phyloP scores from a whole-genome alignment of 2,113 vertebrate genomes.

The rat (Rattus norvegicus) region DNA sequence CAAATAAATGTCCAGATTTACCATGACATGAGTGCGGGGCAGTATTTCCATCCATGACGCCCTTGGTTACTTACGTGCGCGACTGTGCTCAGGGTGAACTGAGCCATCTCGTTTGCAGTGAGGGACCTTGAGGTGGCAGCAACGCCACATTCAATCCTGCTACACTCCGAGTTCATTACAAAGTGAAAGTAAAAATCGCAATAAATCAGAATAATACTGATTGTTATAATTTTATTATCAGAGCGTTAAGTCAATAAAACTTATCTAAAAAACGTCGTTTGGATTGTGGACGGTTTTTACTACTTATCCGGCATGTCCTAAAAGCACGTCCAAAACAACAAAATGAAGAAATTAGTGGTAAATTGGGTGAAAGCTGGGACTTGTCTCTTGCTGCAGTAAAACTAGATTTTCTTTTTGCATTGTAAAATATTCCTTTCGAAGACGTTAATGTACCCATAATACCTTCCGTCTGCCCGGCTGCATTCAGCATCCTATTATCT shows the following conservation, averaged over 20 bases:
- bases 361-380: constrained; percentile 79
- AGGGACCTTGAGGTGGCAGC: constrained; percentile 91
- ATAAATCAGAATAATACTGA: constrained; percentile 89
- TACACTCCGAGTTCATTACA: constrained; percentile 76
- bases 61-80: neutral
- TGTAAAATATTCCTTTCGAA: constrained; percentile 76
- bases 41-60: constrained; percentile 24
- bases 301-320: constrained; percentile 85
- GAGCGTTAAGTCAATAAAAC: constrained; percentile 90
- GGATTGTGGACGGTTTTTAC: constrained; percentile 88
- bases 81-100: constrained; percentile 24
- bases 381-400: constrained; percentile 79
- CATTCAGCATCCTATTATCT: constrained; percentile 79
- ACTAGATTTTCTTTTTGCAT: constrained; percentile 75
- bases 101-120: constrained; percentile 79
- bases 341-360: constrained; percentile 83
- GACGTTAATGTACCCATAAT: constrained; percentile 74
- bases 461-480: constrained; percentile 71
- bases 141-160: constrained; percentile 84
- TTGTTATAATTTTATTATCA: constrained; percentile 90
- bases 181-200: constrained; percentile 83
- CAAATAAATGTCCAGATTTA: constrained; percentile 69
- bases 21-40: constrained; percentile 41
- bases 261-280: constrained; percentile 86
- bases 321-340: constrained; percentile 84